Percentiles rank a stretch among this genome's conserved stretches.
Evolutionary conservation across 2,888 invertebrate species (phyloP).

Genomic region (Synanthedon myopaeformis): DNA sequence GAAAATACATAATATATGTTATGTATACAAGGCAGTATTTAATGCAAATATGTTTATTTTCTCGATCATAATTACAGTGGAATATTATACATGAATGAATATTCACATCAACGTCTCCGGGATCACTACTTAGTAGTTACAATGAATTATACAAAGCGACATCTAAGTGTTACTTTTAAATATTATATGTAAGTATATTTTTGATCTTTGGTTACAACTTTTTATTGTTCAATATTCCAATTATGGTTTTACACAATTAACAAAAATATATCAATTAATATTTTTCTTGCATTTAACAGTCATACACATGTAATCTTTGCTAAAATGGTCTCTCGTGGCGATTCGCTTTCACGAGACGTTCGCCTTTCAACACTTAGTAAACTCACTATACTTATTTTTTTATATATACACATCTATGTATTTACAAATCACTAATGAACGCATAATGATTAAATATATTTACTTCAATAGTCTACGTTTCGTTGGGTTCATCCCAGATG

Average conservation of each 20-base stretch:
- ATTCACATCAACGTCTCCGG: too few relatives aligned
- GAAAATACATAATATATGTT: too few relatives aligned
- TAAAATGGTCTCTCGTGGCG: not conserved
- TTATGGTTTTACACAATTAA: not conserved
- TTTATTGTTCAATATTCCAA: not conserved
- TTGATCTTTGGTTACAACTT: constrained; percentile 2
- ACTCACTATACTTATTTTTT: not conserved
- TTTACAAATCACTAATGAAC: constrained; percentile 6
- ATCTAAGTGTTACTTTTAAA: not conserved
- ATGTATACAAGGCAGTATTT: too few relatives aligned
- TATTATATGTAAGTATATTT: not conserved
- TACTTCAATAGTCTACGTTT: constrained; percentile 27
- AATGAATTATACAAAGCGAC: not conserved
- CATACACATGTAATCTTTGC: not conserved
- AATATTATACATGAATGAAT: too few relatives aligned
- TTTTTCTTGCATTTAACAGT: not conserved
- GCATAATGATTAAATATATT: constrained; percentile 6
- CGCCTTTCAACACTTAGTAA: not conserved
- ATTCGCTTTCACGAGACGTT: not conserved
- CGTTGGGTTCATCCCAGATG: constrained; percentile 51
- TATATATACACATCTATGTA: constrained; percentile 1
- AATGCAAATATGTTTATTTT: too few relatives aligned
- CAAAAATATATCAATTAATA: not conserved
- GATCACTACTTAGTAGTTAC: not conserved
- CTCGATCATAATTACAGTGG: too few relatives aligned